These are phyloP conservation scores for Fregetta grallaria DNA, from an alignment of 2,113 vertebrate genomes.

Conservation along the genomic window DNA sequence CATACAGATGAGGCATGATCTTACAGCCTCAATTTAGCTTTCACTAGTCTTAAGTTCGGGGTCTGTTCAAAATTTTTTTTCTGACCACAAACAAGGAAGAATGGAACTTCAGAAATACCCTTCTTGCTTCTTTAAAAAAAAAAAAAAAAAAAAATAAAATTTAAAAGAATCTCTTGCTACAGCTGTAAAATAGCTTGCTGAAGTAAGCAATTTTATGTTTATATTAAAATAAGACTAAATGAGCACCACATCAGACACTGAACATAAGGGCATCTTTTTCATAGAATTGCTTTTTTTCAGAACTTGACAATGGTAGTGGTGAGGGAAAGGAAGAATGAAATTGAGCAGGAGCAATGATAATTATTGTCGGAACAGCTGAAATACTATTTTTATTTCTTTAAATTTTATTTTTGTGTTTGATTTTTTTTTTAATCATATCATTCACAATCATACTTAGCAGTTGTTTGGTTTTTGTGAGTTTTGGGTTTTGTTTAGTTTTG, in stretches of 20 bases:
- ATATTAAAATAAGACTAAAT: background rate
- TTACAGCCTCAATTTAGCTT: background rate
- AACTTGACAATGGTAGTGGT: background rate
- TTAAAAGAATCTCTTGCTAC: background rate
- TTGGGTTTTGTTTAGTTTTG: background rate
- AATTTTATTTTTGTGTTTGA: background rate
- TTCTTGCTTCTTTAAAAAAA: background rate
- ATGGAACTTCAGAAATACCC: background rate
- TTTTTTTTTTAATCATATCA: background rate
- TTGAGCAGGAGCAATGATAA: accelerated
- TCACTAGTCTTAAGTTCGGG: background rate
- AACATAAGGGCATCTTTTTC: background rate
- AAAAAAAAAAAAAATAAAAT: too few species aligned
- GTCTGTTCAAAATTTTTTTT: background rate
- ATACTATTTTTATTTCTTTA: background rate
- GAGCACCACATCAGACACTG: background rate
- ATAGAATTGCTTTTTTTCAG: background rate
- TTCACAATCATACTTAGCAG: background rate
- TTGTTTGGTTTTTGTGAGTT: background rate
- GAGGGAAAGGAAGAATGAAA: background rate
- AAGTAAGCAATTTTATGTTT: background rate
- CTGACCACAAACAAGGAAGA: background rate
- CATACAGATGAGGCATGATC: background rate
- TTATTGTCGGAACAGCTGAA: background rate
- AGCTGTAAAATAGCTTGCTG: background rate